Evolutionary conservation across 2,888 invertebrate species (phyloP).

Genomic region (Yponomeuta evonymella): DNA sequence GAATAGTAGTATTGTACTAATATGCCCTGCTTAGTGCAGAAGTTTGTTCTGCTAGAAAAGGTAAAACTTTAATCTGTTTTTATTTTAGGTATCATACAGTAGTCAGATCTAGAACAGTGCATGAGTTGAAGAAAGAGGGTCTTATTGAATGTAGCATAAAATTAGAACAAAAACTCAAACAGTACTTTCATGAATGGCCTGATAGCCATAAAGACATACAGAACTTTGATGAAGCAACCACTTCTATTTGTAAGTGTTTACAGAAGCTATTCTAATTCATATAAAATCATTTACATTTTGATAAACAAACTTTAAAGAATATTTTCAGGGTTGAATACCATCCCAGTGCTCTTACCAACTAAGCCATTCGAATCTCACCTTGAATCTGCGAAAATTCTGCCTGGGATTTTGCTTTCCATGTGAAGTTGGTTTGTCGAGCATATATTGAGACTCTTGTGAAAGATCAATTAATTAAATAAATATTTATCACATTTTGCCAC

Average conservation of each 20-base stretch:
- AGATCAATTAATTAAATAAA: neutral
- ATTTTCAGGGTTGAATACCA: too few species aligned
- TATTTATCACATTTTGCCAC: too few species aligned
- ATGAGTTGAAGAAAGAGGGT: slow-evolving; percentile 49
- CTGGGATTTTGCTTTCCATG: too few species aligned
- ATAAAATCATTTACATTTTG: neutral
- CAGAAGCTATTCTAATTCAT: slow-evolving; percentile 6
- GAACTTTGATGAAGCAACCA: slow-evolving; percentile 41
- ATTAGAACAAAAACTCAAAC: slow-evolving; percentile 46
- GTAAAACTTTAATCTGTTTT: neutral
- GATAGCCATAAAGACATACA: slow-evolving; percentile 31
- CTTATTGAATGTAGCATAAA: slow-evolving; percentile 40
- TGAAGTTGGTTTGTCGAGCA: too few species aligned
- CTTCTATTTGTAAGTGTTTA: slow-evolving; percentile 52
- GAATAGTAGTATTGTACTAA: too few species aligned
- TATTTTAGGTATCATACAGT: slow-evolving; percentile 57
- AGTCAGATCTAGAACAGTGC: slow-evolving; percentile 50
- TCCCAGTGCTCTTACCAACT: too few species aligned
- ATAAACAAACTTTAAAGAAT: neutral
- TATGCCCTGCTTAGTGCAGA: too few species aligned
- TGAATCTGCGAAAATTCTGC: too few species aligned
- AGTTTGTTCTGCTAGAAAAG: too few species aligned
- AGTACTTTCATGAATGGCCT: slow-evolving; percentile 55
- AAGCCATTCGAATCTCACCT: too few species aligned
- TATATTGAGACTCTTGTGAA: too few species aligned